Evolutionary conservation across 2,888 invertebrate species (phyloP).

Genomic region (Lasioglossum calceatum): DNA sequence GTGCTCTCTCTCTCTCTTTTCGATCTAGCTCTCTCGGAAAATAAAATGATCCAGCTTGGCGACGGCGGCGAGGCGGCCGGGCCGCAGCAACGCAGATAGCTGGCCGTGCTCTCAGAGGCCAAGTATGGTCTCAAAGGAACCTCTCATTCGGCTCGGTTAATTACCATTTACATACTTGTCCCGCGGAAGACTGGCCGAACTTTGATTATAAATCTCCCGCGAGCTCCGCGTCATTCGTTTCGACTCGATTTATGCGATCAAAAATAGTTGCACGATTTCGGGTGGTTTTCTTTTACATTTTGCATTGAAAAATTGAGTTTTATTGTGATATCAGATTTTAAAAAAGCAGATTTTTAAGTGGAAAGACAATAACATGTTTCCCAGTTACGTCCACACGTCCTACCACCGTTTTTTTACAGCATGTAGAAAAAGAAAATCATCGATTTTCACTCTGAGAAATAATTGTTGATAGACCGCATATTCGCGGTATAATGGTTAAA

Average conservation of each 20-base stretch:
- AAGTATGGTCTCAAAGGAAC: slow-evolving; percentile 24
- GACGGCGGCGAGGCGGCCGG: not conserved
- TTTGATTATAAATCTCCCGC: slow-evolving; percentile 13
- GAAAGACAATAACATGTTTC: too few relatives aligned
- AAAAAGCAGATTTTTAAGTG: not conserved
- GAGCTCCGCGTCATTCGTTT: not conserved
- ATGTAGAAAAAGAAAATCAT: too few relatives aligned
- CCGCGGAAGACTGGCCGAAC: slow-evolving; percentile 14
- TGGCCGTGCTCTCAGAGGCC: slow-evolving; percentile 6
- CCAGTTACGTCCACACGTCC: too few relatives aligned
- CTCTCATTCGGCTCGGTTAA: slow-evolving; percentile 31
- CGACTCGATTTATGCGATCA: not conserved
- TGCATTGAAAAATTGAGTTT: not conserved
- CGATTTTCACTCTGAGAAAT: too few relatives aligned
- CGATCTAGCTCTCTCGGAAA: not conserved
- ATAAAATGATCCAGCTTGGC: slow-evolving; percentile 32
- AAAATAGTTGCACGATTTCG: not conserved
- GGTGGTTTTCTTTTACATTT: not conserved
- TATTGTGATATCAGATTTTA: not conserved
- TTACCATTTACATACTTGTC: slow-evolving; percentile 32
- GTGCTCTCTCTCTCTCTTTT: not conserved
- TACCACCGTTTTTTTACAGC: too few relatives aligned
- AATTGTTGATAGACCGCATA: too few relatives aligned
- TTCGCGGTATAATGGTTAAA: too few relatives aligned
- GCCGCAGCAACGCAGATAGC: slow-evolving; percentile 6